Evolutionary conservation across 2,888 invertebrate species (phyloP), one percentile per base, ranked within the genome.

Genomic region (Arctia plantaginis): DNA sequence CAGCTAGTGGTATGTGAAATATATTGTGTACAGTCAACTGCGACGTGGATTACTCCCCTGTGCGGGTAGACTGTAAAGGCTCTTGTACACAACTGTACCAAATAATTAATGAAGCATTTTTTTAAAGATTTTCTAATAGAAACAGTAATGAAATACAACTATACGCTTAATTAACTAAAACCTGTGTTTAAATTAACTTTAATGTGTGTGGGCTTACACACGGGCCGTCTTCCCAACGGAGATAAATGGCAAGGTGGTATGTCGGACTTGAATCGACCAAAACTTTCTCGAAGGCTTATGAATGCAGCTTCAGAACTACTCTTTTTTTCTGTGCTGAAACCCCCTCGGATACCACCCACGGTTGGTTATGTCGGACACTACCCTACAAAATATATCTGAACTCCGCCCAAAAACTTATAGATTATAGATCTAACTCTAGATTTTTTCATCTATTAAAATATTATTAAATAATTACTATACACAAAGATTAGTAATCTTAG

Each of bases 21-120:
- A 62, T 62, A 62, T 62, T 62, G 62, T 62, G 62, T 62, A 62
- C 62, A 62, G 62, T 62, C 62, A 62, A 62, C 62, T 30, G 62
- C 62, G 62, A 30, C 15, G 27, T 30, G 27, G 62, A 62, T 62
- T 62, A 62, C 18, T 62, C 62, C 62, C 59, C 30, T 18, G 30
- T 62, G 30, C 27, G 13, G 59, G 59, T 30, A 30, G 18, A 62
- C 30, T 30, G 7, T 62, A 30, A 30, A 30, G 13, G 8, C 18
- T 18, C 62, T 7, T 59, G 27, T 59, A 30, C 30, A 62, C 62
- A 62, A 30, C 13, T 30, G 62, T 18, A 30, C 30, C 13, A 4
- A 30, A 18, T 30, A 30, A 62, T 30, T 62, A 62, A 62, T 62
- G 30, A 27, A 59, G 15, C 1, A 59, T n/a, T 59, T 27, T 27